Conservation (phyloP, 2,888 invertebrate species). For the Chaitophorus viminalis region DNA sequence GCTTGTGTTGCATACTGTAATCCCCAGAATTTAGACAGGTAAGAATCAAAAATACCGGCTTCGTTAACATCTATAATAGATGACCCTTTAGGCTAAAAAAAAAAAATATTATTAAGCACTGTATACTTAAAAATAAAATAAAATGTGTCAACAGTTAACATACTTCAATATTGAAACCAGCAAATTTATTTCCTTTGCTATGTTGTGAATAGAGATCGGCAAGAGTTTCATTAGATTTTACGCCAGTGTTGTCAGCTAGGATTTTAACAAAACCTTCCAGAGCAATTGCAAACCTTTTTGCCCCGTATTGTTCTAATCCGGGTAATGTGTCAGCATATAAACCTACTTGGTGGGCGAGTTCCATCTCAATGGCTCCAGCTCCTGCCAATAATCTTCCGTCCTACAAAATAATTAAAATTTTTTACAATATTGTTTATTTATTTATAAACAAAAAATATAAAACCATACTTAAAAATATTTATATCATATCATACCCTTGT, state of each 20-base stretch:
- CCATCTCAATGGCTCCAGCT: conserved; percentile 95
- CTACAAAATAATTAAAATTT: conserved; percentile 66
- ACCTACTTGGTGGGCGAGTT: conserved; percentile 86
- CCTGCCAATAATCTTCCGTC: conserved; percentile 82
- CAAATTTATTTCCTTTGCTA: conserved; percentile 82
- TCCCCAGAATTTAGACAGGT: conserved; percentile 89
- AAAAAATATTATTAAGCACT: conserved; percentile 62
- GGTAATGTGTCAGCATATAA: conserved; percentile 91
- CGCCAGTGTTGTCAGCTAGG: conserved; percentile 93
- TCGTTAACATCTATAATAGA: conserved; percentile 80
- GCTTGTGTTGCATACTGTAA: conserved; percentile 95
- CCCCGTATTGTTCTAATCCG: conserved; percentile 96
- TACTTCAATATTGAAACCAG: conserved; percentile 89
- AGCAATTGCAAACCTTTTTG: conserved; percentile 90
- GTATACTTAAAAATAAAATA: not conserved
- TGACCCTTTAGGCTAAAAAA: conserved; percentile 71
- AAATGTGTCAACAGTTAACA: conserved; percentile 63
- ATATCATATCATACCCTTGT: conserved; percentile 73
- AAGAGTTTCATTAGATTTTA: conserved; percentile 85
- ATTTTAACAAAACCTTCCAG: conserved; percentile 89
- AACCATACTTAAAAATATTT: not conserved
- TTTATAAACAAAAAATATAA: not conserved
- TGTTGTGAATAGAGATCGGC: conserved; percentile 94
- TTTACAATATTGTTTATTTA: not conserved
- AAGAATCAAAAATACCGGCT: conserved; percentile 84